Base-by-base conservation (phyloP, 2,113 vertebrate species). In the Gambusia holbrooki region DNA sequence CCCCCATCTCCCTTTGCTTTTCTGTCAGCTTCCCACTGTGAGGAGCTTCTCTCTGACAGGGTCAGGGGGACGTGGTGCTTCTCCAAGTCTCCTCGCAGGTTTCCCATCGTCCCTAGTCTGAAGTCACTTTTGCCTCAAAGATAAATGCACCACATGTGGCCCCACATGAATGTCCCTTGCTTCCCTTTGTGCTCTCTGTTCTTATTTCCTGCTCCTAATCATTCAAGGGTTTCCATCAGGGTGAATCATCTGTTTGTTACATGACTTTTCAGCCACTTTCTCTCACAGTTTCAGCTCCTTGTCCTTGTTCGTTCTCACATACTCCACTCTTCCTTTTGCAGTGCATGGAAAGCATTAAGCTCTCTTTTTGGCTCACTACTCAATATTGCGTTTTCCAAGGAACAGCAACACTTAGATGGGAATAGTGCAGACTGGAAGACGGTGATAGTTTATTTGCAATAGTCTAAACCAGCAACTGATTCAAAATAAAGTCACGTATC, bases 311-410 rank as follows among this genome's bases (percentile, higher is more conserved):
- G 25, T 80, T 72, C 76, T 70, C 81, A 69, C 35, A 80, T 82
- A 74, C 61, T 82, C 68, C 66, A 71, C 66, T 81, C 78, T 78
- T 81, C 77, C 54, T 80, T 28, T 64, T 66, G 78, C 81, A 83
- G 78, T 80, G 73, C 90, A 88, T 37, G 80, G 78, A 91, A 92
- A 73, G 33, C 71, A 89, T 91, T 90, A 92, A 73, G 33, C 37
- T 72, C 74, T 27, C 2, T 25, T 80, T 73, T 7, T 2, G 19
- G 62, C 74, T 65, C 5, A 61, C 17, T 12, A 42, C 48, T 27
- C 40, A 73, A 54, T 65, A 73, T 83, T 71, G 33, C 14, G 65
- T 85, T 82, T 79, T 80, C 29, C 9, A n/a, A 69, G 33, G 67
- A 80, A 73, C 66, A 60, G 30, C 65, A 83, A 84, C 30, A 61